Percentiles rank a stretch among this genome's conserved stretches.
Evolutionary conservation across 2,113 vertebrate genomes (phyloP).

Genomic region (Panurus biarmicus): DNA sequence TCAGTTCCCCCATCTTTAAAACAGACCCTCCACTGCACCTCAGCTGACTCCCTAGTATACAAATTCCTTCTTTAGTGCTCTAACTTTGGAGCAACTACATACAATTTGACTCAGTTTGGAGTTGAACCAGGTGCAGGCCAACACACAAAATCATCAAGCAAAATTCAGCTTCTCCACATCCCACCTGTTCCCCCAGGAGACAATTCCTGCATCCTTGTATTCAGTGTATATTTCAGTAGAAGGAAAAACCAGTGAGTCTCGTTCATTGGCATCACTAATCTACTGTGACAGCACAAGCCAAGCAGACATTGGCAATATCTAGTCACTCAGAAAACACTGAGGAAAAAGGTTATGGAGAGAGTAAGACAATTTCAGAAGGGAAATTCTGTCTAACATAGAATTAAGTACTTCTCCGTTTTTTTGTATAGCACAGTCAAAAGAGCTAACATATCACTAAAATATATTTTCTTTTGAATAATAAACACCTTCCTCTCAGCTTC

Average conservation of each 20-base stretch:
- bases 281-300: conserved; percentile 26
- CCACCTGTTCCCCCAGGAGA: background rate
- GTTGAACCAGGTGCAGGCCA: background rate
- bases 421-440: background rate
- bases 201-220: background rate
- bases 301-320: background rate
- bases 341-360: background rate
- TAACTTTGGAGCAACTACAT: background rate
- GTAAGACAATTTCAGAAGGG: background rate
- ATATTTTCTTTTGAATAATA: background rate
- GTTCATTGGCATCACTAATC: background rate
- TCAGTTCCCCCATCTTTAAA: background rate
- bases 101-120: background rate
- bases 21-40: background rate
- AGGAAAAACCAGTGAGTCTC: background rate
- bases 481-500: background rate
- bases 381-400: background rate
- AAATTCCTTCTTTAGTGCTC: background rate
- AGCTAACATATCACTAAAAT: background rate
- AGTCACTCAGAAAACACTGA: background rate
- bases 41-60: background rate
- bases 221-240: background rate
- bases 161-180: background rate
- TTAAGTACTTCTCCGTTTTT: background rate
- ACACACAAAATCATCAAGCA: background rate